Percentiles rank a stretch among this genome's conserved stretches.
Evolutionary conservation across 2,888 invertebrate species (phyloP).

Genomic region (Sussaba pulchella): DNA sequence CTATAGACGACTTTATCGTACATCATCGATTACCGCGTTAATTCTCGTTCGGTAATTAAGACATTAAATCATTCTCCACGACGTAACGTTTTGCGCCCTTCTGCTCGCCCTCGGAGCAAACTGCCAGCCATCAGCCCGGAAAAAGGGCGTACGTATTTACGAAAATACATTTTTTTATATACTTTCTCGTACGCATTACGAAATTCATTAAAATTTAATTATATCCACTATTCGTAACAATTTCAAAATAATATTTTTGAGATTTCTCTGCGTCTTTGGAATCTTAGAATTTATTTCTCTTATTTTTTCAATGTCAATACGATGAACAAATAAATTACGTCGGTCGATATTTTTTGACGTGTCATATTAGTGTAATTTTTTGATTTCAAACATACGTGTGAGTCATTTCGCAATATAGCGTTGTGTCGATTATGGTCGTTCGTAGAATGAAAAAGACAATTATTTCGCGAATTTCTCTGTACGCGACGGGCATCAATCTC

Average conservation of each 20-base stretch:
- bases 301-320: too few relatives aligned
- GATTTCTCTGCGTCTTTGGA: too few relatives aligned
- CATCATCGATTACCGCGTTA: slow-evolving; percentile 51
- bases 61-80: slow-evolving; percentile 33
- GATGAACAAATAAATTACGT: too few relatives aligned
- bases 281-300: too few relatives aligned
- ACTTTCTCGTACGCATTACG: background rate
- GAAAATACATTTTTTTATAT: background rate
- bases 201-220: background rate
- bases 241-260: too few relatives aligned
- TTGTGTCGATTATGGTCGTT: too few relatives aligned
- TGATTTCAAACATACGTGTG: too few relatives aligned
- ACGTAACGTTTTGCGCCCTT: slow-evolving; percentile 9
- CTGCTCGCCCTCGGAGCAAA: too few relatives aligned
- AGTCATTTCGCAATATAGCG: too few relatives aligned
- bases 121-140: too few relatives aligned
- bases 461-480: slow-evolving; percentile 37
- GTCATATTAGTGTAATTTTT: too few relatives aligned
- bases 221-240: background rate
- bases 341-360: too few relatives aligned
- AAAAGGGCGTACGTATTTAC: background rate
- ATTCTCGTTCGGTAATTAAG: slow-evolving; percentile 42
- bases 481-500: slow-evolving; percentile 23
- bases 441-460: slow-evolving; percentile 4
- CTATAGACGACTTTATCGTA: slow-evolving; percentile 51